These are phyloP conservation scores for Ascaphus truei DNA, from an alignment of 2,113 vertebrate species.

Conservation along the genomic window DNA sequence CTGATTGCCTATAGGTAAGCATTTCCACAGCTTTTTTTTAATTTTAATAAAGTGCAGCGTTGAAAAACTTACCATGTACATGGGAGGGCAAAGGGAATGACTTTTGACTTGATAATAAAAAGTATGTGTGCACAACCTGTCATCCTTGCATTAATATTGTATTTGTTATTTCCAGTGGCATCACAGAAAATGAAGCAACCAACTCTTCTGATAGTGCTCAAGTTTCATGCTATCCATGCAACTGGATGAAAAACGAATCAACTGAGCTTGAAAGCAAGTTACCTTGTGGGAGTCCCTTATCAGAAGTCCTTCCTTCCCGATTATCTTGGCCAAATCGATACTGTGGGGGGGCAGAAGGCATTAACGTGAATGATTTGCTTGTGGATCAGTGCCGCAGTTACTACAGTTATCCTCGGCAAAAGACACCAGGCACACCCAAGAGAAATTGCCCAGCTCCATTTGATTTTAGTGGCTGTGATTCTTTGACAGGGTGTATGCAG, in stretches of 20 bases:
- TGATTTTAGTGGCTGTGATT: conserved; percentile 66
- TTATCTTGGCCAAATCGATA: conserved; percentile 92
- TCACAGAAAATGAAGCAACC: conserved; percentile 64
- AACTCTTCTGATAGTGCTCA: conserved; percentile 65
- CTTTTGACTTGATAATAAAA: neutral
- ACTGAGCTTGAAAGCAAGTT: conserved; percentile 57
- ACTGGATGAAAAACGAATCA: conserved; percentile 59
- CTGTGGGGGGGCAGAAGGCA: conserved; percentile 66
- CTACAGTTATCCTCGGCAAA: conserved; percentile 93
- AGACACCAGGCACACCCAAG: conserved; percentile 78
- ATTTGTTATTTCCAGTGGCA: conserved; percentile 52
- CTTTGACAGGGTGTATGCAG: conserved; percentile 31
- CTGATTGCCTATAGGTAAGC: no score
- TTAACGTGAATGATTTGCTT: conserved; percentile 69
- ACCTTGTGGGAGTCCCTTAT: conserved; percentile 58
- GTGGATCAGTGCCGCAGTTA: conserved; percentile 79
- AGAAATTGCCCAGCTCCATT: conserved; percentile 78
- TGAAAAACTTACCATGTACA: no score
- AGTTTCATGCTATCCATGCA: conserved; percentile 81
- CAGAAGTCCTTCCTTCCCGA: conserved; percentile 67
- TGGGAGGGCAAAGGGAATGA: neutral
- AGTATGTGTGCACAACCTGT: no score
- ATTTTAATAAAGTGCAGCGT: no score
- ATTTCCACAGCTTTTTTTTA: no score
- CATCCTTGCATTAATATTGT: neutral